A percentile compares a stretch with the other conserved stretches of the same genome.
These are phyloP conservation scores for Planiliza haematocheilus DNA, from an alignment of 2,113 vertebrate species.

Conservation along the genomic window DNA sequence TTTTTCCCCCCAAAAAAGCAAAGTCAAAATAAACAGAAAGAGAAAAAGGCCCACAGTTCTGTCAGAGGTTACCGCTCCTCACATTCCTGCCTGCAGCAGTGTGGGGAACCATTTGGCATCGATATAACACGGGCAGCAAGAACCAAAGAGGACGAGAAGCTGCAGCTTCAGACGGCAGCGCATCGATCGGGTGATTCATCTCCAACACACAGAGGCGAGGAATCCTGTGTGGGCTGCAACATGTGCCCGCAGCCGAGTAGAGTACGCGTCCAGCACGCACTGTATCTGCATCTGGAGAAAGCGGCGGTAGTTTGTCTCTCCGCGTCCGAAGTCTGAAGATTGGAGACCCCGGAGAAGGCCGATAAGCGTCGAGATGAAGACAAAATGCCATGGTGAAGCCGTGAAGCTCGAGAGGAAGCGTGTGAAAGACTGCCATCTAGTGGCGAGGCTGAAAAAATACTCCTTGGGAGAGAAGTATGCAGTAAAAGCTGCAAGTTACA, in stretches of 20 bases:
- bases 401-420: conserved; percentile 21
- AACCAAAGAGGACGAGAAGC: conserved; percentile 30
- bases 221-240: conserved; percentile 31
- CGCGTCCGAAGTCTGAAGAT: neutral
- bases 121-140: conserved; percentile 1
- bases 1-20: neutral
- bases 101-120: conserved; percentile 22
- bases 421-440: conserved; percentile 74
- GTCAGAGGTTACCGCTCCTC: conserved; percentile 34
- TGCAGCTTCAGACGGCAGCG: conserved; percentile 22
- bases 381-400: conserved; percentile 3
- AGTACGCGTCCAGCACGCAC: neutral
- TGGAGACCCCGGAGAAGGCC: neutral
- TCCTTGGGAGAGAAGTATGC: too few relatives aligned
- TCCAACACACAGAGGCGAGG: conserved; percentile 15
- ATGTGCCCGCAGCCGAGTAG: neutral
- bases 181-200: conserved; percentile 45
- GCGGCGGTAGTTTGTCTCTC: neutral
- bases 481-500: too few relatives aligned
- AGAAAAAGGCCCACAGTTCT: conserved; percentile 1
- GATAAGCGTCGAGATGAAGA: conserved; percentile 3
- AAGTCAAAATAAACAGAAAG: conserved; percentile 5
- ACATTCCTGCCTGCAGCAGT: conserved; percentile 44
- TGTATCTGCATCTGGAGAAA: conserved; percentile 1
- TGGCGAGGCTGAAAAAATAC: conserved; percentile 40